Conservation (phyloP, 2,888 invertebrate genomes). For the Slavum lentiscoides region DNA sequence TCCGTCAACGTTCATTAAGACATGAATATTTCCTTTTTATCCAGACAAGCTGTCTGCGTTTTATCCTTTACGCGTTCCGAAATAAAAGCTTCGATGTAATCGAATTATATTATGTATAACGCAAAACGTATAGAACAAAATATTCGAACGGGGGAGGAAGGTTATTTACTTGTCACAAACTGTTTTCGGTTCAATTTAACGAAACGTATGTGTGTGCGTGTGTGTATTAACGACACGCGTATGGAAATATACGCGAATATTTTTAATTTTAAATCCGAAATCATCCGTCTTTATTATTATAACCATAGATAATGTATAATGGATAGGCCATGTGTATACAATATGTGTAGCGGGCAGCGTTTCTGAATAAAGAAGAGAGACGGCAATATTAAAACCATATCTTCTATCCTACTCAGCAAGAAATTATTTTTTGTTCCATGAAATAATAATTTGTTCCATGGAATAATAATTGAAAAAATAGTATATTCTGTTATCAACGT, state of each 20-base stretch:
- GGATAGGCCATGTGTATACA: too few relatives aligned
- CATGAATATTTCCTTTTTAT: conserved; percentile 4
- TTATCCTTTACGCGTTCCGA: background rate
- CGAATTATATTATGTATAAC: background rate
- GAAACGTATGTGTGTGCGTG: background rate
- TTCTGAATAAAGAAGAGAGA: too few relatives aligned
- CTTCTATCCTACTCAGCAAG: too few relatives aligned
- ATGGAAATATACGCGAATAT: background rate
- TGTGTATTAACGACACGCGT: background rate
- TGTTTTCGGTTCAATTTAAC: conserved; percentile 1
- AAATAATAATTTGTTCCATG: too few relatives aligned
- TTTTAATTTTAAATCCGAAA: background rate
- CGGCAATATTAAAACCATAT: too few relatives aligned
- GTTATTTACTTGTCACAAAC: conserved; percentile 13
- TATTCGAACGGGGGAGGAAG: background rate
- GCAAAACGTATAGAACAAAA: background rate
- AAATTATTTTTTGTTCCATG: too few relatives aligned
- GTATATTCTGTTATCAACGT: too few relatives aligned
- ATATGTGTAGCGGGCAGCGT: too few relatives aligned
- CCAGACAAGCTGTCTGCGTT: conserved; percentile 5
- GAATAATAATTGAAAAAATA: too few relatives aligned
- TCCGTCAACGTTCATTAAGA: conserved; percentile 10
- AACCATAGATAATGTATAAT: too few relatives aligned
- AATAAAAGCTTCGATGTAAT: conserved; percentile 12
- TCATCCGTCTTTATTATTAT: background rate